Evolutionary conservation across 2,113 vertebrate species (phyloP).

Genomic region (Semnornis frantzii): DNA sequence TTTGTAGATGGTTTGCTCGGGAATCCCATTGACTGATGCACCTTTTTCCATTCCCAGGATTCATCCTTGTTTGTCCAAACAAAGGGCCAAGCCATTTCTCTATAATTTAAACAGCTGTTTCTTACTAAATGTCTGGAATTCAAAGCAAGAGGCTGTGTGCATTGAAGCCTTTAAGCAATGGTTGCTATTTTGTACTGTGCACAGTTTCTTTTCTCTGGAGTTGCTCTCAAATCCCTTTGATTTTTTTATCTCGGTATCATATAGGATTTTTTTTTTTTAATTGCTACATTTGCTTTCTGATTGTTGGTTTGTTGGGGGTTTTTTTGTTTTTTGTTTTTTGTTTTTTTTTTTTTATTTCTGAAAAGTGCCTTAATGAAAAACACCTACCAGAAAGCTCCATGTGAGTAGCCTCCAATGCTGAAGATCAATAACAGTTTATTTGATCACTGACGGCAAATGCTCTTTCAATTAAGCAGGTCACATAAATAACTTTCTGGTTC

Average conservation of each 20-base stretch:
- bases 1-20: neutral
- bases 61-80: neutral
- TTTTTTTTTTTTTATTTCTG: neutral
- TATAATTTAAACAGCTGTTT: neutral
- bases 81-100: neutral
- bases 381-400: slow-evolving; percentile 26
- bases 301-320: neutral
- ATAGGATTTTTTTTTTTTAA: slow-evolving; percentile 34
- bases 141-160: neutral
- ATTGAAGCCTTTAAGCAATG: neutral
- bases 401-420: slow-evolving; percentile 43
- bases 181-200: neutral
- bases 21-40: neutral
- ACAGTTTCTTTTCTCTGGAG: neutral
- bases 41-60: neutral
- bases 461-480: slow-evolving; percentile 73
- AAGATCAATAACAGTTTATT: slow-evolving; percentile 74
- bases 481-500: slow-evolving; percentile 69
- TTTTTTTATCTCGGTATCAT: neutral
- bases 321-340: neutral
- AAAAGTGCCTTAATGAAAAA: slow-evolving; percentile 59
- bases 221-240: neutral
- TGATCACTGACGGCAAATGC: slow-evolving; percentile 68
- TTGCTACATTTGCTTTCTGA: slow-evolving; percentile 40
- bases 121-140: neutral